Evolutionary conservation across 2,797 vertebrate genomes (phyloP).

Genomic region (Chaetophractus vellerosus): DNA sequence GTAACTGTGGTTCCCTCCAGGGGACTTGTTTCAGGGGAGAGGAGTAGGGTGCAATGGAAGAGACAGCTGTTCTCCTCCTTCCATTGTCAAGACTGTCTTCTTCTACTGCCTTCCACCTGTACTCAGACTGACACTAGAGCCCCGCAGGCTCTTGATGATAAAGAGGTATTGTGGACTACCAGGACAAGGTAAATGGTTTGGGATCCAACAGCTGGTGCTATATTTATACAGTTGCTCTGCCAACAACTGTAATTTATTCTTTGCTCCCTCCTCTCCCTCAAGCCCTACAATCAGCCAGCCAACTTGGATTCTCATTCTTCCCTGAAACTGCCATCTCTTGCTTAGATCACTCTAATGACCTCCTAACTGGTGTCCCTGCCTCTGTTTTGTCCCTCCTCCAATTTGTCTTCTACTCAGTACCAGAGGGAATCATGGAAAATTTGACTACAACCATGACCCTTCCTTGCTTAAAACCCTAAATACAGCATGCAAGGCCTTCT

Average conservation of each 20-base stretch:
- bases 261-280: not conserved
- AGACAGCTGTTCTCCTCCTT: not conserved
- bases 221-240: not conserved
- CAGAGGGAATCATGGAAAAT: slow-evolving; percentile 9
- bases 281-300: not conserved
- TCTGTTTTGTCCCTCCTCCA: slow-evolving; percentile 12
- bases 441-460: not conserved
- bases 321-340: not conserved
- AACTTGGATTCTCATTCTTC: not conserved
- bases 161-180: not conserved
- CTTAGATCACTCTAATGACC: not conserved
- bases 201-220: not conserved
- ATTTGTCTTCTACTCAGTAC: not conserved
- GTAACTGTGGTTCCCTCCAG: not conserved
- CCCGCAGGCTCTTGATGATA: not conserved
- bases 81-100: not conserved
- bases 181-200: not conserved
- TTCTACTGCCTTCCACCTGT: not conserved
- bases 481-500: not conserved
- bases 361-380: not conserved
- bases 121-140: not conserved
- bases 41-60: not conserved
- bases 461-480: slow-evolving; percentile 43
- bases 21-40: not conserved
- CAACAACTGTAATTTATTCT: slow-evolving; percentile 27